Base-by-base conservation (phyloP, 2,113 vertebrate genomes). In the Carassius auratus region DNA sequence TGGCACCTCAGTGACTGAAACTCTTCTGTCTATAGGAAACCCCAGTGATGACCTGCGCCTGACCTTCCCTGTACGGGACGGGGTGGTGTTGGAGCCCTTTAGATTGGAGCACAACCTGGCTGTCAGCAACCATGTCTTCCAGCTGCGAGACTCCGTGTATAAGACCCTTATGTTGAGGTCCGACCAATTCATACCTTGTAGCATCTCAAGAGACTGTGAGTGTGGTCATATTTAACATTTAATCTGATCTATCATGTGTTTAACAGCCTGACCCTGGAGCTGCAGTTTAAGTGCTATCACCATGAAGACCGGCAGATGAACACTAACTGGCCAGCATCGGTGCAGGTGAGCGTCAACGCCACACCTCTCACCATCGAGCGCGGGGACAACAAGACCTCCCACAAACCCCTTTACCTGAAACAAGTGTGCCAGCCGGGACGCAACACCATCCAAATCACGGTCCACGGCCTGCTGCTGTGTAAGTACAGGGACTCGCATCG, bases 211-310 rank as follows among this genome's bases (percentile, higher is more conserved):
- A 1, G 38, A 76, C 19, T 85, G 26, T 68, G 14, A 1, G 10
- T 52, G 42, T 76, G 9, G 6, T 76, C n/a, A 21, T 2, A 42
- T 73, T 42, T 21, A 42, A 38, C 36, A 12, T 76, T 5, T 30
- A 8, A 50, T 23, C 42, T 36, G 3, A 8, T 8, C 38, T 38
- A 17, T 76, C 45, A 6, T n/a, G 52, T 77, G 75, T 77, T 33
- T 33, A n/a, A 82, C 91, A 99, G 92, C 97, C 98, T 0, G 98
- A 99, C 83, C n/a, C 91, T 99, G 90, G 98, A 99, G 93, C 92
- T 99, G 89, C 97, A 99, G 94, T 98, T 99, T 86, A 99, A 99
- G 90, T 98, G 97, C 91, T 99, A 99, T 91, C 97, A 99, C 90
- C 98, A 99, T 0, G 98, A 99, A 89, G 98, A 99, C 94, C 91